These are phyloP conservation scores for Malurus melanocephalus DNA, from an alignment of 2,113 vertebrate genomes.

Conservation along the genomic window DNA sequence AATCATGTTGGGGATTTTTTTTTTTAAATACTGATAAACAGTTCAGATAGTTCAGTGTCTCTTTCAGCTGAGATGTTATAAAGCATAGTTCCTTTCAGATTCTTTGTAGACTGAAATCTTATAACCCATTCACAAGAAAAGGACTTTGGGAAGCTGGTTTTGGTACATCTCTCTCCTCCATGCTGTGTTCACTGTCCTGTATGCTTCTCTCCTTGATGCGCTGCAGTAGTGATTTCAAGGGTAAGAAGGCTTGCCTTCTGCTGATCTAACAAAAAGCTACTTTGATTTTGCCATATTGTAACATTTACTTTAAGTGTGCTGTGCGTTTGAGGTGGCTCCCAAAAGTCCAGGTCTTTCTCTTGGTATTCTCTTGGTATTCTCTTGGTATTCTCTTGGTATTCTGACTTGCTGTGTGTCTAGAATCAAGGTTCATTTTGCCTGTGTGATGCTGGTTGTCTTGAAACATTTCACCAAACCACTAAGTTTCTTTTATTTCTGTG, in stretches of 20 bases:
- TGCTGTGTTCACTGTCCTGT: neutral
- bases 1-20: neutral
- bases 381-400: neutral
- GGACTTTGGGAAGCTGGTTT: neutral
- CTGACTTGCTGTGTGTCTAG: neutral
- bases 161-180: neutral
- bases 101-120: neutral
- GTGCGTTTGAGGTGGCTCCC: neutral
- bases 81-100: neutral
- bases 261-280: neutral
- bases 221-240: neutral
- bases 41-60: neutral
- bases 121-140: neutral
- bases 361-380: neutral
- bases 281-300: neutral
- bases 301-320: neutral
- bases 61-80: neutral
- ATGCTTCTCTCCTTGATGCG: neutral
- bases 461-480: neutral
- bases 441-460: neutral
- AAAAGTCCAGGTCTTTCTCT: neutral
- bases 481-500: neutral
- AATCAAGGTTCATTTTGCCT: neutral
- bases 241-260: neutral
- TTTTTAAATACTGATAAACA: neutral